Percentiles rank a stretch among this genome's conserved stretches.
Conservation (phyloP, 2,113 vertebrate species). For the Mellivora capensis region DNA sequence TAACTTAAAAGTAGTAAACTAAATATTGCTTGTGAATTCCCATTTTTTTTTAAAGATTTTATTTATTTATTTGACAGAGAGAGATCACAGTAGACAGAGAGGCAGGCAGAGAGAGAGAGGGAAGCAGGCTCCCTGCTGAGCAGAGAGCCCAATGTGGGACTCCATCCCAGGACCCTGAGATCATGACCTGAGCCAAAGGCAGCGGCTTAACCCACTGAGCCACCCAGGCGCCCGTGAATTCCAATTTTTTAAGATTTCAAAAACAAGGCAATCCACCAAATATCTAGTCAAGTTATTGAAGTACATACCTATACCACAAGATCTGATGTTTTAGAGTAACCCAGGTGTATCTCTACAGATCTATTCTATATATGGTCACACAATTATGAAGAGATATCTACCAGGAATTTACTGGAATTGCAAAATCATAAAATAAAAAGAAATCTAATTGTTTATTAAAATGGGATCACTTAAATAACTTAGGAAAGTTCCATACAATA, state of each 20-base stretch:
- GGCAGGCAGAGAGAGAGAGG: too few species aligned
- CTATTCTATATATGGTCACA: background rate
- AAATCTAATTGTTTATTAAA: background rate
- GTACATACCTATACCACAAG: background rate
- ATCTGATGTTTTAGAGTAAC: background rate
- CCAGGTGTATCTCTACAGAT: background rate
- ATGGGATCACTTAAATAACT: slow-evolving; percentile 4
- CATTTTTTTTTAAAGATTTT: background rate
- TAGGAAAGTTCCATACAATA: background rate
- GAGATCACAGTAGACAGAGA: too few species aligned
- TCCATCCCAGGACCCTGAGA: too few species aligned
- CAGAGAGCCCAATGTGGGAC: too few species aligned
- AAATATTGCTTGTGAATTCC: slow-evolving; percentile 22
- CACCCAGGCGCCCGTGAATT: too few species aligned
- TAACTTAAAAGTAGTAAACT: background rate
- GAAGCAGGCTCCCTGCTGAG: too few species aligned
- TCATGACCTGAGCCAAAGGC: too few species aligned
- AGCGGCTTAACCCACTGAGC: too few species aligned
- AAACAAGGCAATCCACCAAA: background rate
- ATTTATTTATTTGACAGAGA: too few species aligned
- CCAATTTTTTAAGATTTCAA: background rate
- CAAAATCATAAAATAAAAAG: background rate
- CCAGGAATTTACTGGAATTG: background rate
- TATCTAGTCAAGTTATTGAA: background rate
- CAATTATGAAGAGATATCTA: background rate